Evolutionary conservation across 2,888 invertebrate species (phyloP), one percentile per base, ranked within the genome.

Genomic region (Mechanitis mazaeus): DNA sequence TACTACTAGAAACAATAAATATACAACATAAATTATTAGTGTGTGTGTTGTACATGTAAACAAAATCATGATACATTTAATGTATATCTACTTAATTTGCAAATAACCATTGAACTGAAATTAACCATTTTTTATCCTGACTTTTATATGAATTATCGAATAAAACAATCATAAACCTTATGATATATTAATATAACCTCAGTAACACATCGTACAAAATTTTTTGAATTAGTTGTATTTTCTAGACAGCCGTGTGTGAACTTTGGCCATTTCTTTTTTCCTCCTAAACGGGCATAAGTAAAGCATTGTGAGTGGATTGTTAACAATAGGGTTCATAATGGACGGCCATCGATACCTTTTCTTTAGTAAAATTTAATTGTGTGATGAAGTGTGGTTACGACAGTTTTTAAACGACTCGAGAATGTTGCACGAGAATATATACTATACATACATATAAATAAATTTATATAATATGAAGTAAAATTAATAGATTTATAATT

Each of bases 341-440:
- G 83, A 71, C 78, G 78, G 78, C 81, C 85, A 85, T 84, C 86
- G 88, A 89, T 88, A 88, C 85, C 84, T 83, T 88, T 90, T 89
- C 87, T 87, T 85, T 84, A 81, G 75, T 74, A 77, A 84, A 79
- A 78, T 88, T 89, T 90, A 89, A 89, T 89, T 87, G 89, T 88
- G 84, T 86, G 88, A 89, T 88, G 89, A 87, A 87, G 83, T 88
- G 87, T 81, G 87, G 87, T 87, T 86, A 86, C 86, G 84, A 83
- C 81, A 84, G 77, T 78, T 82, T 80, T 79, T 82, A 76, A 64
- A 64, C 56, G 64, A 59, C 64, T 59, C 58, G 50, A 67, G 62
- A 66, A 60, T 60, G 64, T 61, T 64, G 55, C 55, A 45, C 33
- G 54, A 59, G 55, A 59, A 62, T 59, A 61, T 60, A 42, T 42